A percentile compares a stretch with the other conserved stretches of the same genome.
Conservation (phyloP, 2,888 invertebrate genomes). For the Pollenia amentaria region DNA sequence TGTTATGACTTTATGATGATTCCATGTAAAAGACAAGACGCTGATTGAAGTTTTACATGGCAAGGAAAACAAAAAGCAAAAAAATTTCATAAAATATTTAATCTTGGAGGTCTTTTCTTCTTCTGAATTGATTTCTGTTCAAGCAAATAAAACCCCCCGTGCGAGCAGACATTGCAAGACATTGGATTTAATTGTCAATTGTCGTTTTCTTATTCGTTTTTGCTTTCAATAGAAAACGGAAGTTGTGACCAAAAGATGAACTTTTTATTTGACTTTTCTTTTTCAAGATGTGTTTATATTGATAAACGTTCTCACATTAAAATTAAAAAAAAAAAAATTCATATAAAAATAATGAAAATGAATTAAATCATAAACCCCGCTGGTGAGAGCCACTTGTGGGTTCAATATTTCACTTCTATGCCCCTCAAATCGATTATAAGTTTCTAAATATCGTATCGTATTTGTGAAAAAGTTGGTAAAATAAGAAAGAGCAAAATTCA, state of each 20-base stretch:
- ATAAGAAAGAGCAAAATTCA: constrained; percentile 43
- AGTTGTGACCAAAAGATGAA: constrained; percentile 79
- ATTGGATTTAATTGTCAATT: constrained; percentile 80
- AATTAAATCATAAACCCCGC: constrained; percentile 77
- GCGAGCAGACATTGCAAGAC: constrained; percentile 32
- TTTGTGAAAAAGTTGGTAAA: constrained; percentile 28
- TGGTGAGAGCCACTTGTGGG: constrained; percentile 83
- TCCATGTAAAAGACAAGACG: constrained; percentile 75
- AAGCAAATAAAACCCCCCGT: constrained; percentile 27
- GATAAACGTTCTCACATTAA: constrained; percentile 71
- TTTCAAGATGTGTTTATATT: constrained; percentile 58
- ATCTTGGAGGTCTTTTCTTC: constrained; percentile 54
- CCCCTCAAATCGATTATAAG: constrained; percentile 61
- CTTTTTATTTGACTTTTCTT: constrained; percentile 76
- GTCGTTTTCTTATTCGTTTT: constrained; percentile 42
- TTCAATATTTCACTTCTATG: constrained; percentile 72
- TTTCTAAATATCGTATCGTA: constrained; percentile 35
- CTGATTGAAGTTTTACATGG: constrained; percentile 72
- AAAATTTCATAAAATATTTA: constrained; percentile 40
- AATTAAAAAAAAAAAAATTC: constrained; percentile 27
- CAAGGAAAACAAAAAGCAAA: constrained; percentile 33
- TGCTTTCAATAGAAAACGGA: constrained; percentile 77
- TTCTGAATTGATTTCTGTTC: constrained; percentile 55
- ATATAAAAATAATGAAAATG: constrained; percentile 8
- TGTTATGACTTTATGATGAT: constrained; percentile 72